Conservation (phyloP, 2,113 vertebrate genomes). For the Pedetes capensis region DNA sequence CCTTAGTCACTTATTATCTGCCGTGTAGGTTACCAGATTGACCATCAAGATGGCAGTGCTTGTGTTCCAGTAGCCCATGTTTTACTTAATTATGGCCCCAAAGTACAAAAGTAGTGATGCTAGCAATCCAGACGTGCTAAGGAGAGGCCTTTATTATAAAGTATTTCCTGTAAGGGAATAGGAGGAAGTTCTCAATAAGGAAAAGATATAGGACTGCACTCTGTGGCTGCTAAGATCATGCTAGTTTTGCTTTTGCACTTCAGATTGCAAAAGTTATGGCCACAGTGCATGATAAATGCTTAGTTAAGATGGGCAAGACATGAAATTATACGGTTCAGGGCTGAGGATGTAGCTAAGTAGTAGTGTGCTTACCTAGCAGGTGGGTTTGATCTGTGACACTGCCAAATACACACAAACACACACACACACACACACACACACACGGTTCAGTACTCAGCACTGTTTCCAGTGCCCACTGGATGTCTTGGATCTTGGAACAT, state of each 20-base stretch:
- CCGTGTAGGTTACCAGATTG: background rate
- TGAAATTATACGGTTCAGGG: background rate
- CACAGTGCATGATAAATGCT: background rate
- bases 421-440: too few relatives aligned
- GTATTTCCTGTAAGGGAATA: background rate
- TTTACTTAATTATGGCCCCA: background rate
- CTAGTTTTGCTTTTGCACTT: background rate
- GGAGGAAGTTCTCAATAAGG: background rate
- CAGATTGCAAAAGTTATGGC: background rate
- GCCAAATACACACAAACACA: too few relatives aligned
- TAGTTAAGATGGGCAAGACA: background rate
- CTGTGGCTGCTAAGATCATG: background rate
- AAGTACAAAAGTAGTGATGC: background rate
- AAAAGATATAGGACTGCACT: background rate
- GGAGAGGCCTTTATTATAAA: background rate
- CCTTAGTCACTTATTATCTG: background rate
- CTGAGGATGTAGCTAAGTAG: too few relatives aligned
- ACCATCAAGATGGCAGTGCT: background rate
- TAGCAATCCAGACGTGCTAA: background rate
- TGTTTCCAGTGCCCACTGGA: background rate
- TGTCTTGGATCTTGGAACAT: background rate
- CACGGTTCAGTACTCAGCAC: background rate
- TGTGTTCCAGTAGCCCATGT: background rate
- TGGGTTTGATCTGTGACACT: too few relatives aligned
- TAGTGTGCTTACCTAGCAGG: too few relatives aligned